Percentiles rank a stretch among this genome's conserved stretches.
Evolutionary conservation across 2,888 invertebrate species (phyloP).

Genomic region (Hypomecis punctinalis): DNA sequence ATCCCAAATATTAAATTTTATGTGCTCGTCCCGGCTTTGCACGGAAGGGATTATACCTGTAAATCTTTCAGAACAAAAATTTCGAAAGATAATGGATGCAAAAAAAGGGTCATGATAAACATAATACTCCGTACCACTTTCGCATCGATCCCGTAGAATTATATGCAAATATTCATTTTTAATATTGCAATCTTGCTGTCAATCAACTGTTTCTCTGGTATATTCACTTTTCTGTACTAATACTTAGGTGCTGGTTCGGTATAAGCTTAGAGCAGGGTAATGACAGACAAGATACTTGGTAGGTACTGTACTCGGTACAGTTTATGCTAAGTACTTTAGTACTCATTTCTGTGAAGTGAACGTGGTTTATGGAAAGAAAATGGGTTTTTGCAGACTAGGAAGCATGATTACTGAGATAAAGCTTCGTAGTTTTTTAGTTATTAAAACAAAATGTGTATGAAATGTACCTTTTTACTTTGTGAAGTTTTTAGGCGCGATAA

Average conservation of each 20-base stretch:
- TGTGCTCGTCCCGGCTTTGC: too few relatives aligned
- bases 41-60: too few relatives aligned
- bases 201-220: conserved; percentile 2
- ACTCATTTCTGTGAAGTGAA: conserved; percentile 13
- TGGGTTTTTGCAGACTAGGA: neutral
- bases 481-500: too few relatives aligned
- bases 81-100: too few relatives aligned
- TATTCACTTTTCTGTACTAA: neutral
- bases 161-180: too few relatives aligned
- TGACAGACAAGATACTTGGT: conserved; percentile 10
- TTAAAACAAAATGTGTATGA: neutral
- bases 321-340: conserved; percentile 24
- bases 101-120: too few relatives aligned
- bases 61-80: too few relatives aligned
- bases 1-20: too few relatives aligned
- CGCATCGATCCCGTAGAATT: too few relatives aligned
- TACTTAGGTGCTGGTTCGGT: conserved; percentile 1
- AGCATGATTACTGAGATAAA: neutral
- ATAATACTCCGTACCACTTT: too few relatives aligned
- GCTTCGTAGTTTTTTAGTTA: neutral
- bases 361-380: conserved; percentile 15
- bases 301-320: neutral
- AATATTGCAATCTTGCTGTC: too few relatives aligned
- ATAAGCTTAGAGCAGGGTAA: conserved; percentile 7
- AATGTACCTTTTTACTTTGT: too few relatives aligned